These are phyloP conservation scores for Periphyllus acericola DNA, from an alignment of 2,888 invertebrate genomes.

Conservation along the genomic window DNA sequence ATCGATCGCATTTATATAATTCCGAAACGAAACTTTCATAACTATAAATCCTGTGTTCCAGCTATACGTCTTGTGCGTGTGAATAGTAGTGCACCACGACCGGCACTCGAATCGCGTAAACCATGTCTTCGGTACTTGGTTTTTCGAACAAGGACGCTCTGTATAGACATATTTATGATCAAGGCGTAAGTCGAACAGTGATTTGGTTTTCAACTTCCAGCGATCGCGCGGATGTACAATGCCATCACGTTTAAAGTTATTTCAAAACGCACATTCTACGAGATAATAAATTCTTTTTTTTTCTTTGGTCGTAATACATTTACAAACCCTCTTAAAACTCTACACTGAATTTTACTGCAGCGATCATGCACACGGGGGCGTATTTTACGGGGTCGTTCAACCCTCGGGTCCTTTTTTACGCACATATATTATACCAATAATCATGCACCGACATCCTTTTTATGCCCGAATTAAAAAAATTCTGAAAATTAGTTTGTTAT, in stretches of 20 bases:
- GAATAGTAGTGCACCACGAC: no score
- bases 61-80: no score
- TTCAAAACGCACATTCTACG: background rate
- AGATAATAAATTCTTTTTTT: background rate
- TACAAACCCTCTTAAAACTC: background rate
- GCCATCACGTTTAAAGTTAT: background rate
- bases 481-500: no score
- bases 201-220: background rate
- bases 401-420: background rate
- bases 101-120: no score
- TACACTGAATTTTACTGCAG: background rate
- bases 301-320: background rate
- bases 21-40: no score
- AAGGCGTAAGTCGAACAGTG: background rate
- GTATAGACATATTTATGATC: no score
- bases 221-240: background rate
- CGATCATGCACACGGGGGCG: background rate
- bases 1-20: no score
- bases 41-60: no score
- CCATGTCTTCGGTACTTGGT: no score
- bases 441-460: background rate
- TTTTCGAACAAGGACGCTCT: no score
- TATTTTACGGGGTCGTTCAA: background rate
- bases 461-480: no score
- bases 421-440: background rate